A percentile compares a stretch with the other conserved stretches of the same genome.
phyloP scores from a whole-genome alignment of 53 echinoderm and acorn worm species.

The Crossaster papposus region DNA sequence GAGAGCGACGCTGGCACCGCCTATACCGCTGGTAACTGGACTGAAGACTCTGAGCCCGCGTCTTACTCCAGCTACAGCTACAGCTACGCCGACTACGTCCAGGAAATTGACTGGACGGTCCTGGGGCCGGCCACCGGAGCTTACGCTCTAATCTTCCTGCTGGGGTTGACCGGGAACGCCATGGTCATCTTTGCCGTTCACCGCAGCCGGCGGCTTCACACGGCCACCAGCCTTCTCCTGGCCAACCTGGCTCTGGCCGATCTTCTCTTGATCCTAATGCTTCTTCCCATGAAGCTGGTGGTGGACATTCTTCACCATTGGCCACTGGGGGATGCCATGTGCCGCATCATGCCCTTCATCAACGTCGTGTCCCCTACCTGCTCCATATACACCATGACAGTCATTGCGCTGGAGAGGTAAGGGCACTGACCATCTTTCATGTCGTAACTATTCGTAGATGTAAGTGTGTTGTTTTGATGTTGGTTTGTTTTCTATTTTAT shows the following conservation, averaged over 20 bases:
- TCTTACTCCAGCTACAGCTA: not conserved
- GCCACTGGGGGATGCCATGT: slow-evolving; percentile 64
- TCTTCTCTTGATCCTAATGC: slow-evolving; percentile 64
- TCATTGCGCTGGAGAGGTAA: slow-evolving; percentile 82
- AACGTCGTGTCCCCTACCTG: slow-evolving; percentile 67
- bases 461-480: too few species aligned
- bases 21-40: not conserved
- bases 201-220: slow-evolving; percentile 72
- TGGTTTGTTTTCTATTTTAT: too few species aligned
- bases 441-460: too few species aligned
- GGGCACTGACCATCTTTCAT: not conserved
- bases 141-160: slow-evolving; percentile 63
- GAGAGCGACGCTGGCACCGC: not conserved
- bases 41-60: not conserved
- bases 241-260: slow-evolving; percentile 81
- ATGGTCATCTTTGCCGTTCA: slow-evolving; percentile 80
- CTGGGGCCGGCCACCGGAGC: slow-evolving; percentile 49
- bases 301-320: slow-evolving; percentile 52
- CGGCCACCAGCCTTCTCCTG: slow-evolving; percentile 72
- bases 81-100: not conserved
- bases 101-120: slow-evolving; percentile 29
- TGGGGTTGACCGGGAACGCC: slow-evolving; percentile 74
- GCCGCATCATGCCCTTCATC: slow-evolving; percentile 59
- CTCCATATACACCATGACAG: slow-evolving; percentile 75
- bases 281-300: slow-evolving; percentile 65